These are phyloP conservation scores for Tholera decimalis DNA, from an alignment of 2,888 invertebrate genomes.

Conservation along the genomic window DNA sequence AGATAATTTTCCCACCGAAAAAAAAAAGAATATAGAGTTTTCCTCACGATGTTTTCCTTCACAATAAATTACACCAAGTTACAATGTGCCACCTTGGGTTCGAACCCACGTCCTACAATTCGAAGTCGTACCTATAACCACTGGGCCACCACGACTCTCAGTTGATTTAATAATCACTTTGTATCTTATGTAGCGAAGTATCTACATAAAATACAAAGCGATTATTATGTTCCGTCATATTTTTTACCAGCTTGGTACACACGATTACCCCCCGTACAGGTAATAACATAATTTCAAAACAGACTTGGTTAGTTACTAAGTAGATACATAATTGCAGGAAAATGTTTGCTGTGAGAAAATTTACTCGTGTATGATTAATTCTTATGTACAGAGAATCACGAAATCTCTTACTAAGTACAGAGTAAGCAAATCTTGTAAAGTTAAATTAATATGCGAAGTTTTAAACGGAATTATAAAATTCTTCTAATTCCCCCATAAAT, in stretches of 20 bases:
- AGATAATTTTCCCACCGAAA: no score
- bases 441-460: not conserved
- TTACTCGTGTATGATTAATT: conserved; percentile 39
- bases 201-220: no score
- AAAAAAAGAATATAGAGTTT: no score
- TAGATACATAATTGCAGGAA: conserved; percentile 42
- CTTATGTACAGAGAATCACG: conserved; percentile 8
- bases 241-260: conserved; percentile 24
- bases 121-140: no score
- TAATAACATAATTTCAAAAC: conserved; percentile 46
- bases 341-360: conserved; percentile 48
- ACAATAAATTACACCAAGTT: no score
- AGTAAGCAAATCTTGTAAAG: not conserved
- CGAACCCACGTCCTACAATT: no score
- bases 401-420: not conserved
- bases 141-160: no score
- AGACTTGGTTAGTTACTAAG: conserved; percentile 15
- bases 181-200: conserved; percentile 28
- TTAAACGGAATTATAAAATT: conserved; percentile 12
- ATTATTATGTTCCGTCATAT: not conserved
- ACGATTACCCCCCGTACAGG: conserved; percentile 11
- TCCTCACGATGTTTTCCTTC: no score
- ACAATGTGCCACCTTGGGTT: no score
- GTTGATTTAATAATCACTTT: conserved; percentile 13
- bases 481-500: conserved; percentile 1